Evolutionary conservation across 2,797 vertebrate genomes (phyloP).

Genomic region (Pipistrellus pipistrellus): DNA sequence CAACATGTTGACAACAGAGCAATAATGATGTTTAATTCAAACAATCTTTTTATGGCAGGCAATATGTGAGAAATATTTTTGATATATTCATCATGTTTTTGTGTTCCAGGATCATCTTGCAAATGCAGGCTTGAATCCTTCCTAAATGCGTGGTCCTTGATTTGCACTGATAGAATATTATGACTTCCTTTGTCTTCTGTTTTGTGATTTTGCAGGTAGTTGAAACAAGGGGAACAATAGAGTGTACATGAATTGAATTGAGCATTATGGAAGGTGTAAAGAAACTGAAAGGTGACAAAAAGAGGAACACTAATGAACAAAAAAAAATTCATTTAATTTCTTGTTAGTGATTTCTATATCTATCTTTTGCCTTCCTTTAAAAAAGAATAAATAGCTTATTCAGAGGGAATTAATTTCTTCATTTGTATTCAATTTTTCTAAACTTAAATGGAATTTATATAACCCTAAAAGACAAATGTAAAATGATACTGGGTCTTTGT

Average conservation of each 20-base stretch:
- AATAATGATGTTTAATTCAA: conserved; percentile 82
- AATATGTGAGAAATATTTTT: conserved; percentile 82
- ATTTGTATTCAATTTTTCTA: conserved; percentile 37
- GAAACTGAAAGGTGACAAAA: conserved; percentile 83
- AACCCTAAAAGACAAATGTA: background rate
- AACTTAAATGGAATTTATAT: background rate
- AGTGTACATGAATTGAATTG: conserved; percentile 81
- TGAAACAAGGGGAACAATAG: conserved; percentile 83
- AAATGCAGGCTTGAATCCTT: conserved; percentile 77
- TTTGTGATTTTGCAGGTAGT: conserved; percentile 84
- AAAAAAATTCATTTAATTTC: conserved; percentile 68
- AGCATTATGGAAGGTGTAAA: conserved; percentile 81
- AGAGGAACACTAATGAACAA: conserved; percentile 79
- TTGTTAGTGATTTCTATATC: conserved; percentile 65
- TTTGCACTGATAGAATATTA: conserved; percentile 85
- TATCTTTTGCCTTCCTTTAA: conserved; percentile 63
- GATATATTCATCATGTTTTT: conserved; percentile 80
- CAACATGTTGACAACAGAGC: conserved; percentile 78
- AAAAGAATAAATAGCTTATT: conserved; percentile 70
- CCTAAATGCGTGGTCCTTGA: conserved; percentile 74
- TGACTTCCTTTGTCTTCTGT: conserved; percentile 84
- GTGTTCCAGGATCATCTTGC: conserved; percentile 78
- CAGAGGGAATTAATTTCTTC: conserved; percentile 37
- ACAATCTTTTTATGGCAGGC: conserved; percentile 71
- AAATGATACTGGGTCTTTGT: background rate